Evolutionary conservation across 2,888 invertebrate genomes (phyloP), one percentile per base, ranked within the genome.

Genomic region (Stenurella melanura): DNA sequence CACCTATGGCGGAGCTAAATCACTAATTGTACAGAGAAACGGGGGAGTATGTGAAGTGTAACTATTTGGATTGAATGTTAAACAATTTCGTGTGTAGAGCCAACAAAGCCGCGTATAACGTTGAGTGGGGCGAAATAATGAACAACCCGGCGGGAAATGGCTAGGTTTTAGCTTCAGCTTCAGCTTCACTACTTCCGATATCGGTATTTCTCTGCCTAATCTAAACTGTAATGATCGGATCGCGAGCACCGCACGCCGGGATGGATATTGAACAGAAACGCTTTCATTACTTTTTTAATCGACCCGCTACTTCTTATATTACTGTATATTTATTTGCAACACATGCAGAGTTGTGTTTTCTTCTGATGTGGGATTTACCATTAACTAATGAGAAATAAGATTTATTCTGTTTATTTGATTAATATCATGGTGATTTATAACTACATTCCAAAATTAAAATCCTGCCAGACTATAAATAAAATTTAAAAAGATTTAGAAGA

Each of bases 141-240:
- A 83, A 70, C 80, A 78, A 81, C 78, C 80, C 81, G 79, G 78
- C 80, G 81, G 81, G 81, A 83, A 83, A 83, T 81, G 78, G 83
- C 82, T 80, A 79, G 79, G 81, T 82, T 81, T 82, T 78, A 80
- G 78, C 76, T 77, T 75, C 80, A 75, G 57, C 64, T 70, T 73
- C 63, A 67, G 74, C 70, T 67, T 63, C 74, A 60, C 82, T 83
- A 81, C 81, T 83, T 83, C 82, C 82, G 80, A 81, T 82, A 82
- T 83, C 82, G 81, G 80, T 80, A 83, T 83, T 83, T 81, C 83
- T 83, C 82, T 80, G 81, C 81, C 83, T 84, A 85, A 85, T 85
- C 84, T 84, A 77, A 82, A 82, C 83, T 78, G 82, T 85, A 85
- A 85, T 84, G 85, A 83, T 81, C 81, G 82, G 82, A 83, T 85